A percentile compares a stretch with the other conserved stretches of the same genome.
phyloP scores from a whole-genome alignment of 2,888 invertebrate species.

The Apodemia zela region DNA sequence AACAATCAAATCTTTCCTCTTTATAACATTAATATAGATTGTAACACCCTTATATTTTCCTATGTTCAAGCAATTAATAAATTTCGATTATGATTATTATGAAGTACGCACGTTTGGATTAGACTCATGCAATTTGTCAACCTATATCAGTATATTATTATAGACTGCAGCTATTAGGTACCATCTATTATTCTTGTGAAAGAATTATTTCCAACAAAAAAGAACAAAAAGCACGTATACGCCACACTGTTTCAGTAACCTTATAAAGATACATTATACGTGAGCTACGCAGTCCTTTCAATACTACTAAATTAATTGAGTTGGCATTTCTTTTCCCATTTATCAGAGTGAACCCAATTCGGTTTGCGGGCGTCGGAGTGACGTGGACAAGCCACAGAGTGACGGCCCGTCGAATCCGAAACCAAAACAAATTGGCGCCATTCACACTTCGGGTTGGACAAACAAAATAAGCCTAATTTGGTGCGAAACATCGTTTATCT shows the following conservation, averaged over 20 bases:
- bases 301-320: slow-evolving; percentile 9
- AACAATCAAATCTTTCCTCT: no score
- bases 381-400: slow-evolving; percentile 4
- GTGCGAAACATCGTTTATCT: background rate
- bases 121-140: no score
- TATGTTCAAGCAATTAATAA: no score
- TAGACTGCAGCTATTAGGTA: background rate
- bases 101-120: no score
- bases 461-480: slow-evolving; percentile 6
- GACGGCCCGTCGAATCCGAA: background rate
- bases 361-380: background rate
- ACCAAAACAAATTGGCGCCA: slow-evolving; percentile 10
- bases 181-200: background rate
- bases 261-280: background rate
- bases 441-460: background rate
- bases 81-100: no score
- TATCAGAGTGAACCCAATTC: slow-evolving; percentile 1
- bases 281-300: background rate
- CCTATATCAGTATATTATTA: no score
- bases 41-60: no score
- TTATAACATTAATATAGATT: no score
- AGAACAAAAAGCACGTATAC: background rate
- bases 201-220: background rate
- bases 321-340: slow-evolving; percentile 11
- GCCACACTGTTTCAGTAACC: background rate